Conservation (phyloP, 2,888 invertebrate genomes). For the Parnassius smintheus region DNA sequence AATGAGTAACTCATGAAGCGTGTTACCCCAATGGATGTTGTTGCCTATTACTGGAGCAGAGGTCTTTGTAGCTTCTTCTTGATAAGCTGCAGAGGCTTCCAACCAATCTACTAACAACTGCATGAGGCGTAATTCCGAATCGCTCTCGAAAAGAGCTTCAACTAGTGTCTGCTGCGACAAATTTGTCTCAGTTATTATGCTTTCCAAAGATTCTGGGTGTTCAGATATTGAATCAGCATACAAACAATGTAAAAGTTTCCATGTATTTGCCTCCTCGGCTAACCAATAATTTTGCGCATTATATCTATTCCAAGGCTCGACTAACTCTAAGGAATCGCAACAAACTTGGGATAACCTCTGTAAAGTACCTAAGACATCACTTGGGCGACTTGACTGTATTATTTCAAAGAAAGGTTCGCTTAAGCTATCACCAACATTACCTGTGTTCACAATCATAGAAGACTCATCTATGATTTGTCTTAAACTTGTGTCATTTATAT, state of each 20-base stretch:
- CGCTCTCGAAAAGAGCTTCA: conserved; percentile 65
- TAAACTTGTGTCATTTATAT: conserved; percentile 69
- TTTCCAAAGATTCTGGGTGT: conserved; percentile 77
- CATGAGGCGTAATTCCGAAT: conserved; percentile 83
- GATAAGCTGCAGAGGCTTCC: conserved; percentile 91
- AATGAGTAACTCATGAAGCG: conserved; percentile 87
- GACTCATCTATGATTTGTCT: conserved; percentile 71
- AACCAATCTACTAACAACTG: conserved; percentile 96
- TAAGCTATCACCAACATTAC: conserved; percentile 58
- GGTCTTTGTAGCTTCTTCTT: conserved; percentile 82
- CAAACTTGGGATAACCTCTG: conserved; percentile 84
- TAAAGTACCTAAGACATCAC: conserved; percentile 82
- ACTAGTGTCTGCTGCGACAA: conserved; percentile 67
- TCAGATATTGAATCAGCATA: conserved; percentile 89
- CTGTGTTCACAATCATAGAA: conserved; percentile 54
- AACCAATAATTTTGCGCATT: conserved; percentile 81
- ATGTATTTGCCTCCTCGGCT: conserved; percentile 92
- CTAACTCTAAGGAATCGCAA: conserved; percentile 80
- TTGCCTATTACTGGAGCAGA: conserved; percentile 69
- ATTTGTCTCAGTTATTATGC: conserved; percentile 63
- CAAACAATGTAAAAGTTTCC: conserved; percentile 91
- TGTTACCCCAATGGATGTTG: conserved; percentile 95
- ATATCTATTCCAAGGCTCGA: conserved; percentile 75
- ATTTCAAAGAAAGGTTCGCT: conserved; percentile 74
- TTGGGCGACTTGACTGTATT: conserved; percentile 65